Base-by-base conservation (phyloP, 2,888 invertebrate genomes). In the Drosophila formosana region DNA sequence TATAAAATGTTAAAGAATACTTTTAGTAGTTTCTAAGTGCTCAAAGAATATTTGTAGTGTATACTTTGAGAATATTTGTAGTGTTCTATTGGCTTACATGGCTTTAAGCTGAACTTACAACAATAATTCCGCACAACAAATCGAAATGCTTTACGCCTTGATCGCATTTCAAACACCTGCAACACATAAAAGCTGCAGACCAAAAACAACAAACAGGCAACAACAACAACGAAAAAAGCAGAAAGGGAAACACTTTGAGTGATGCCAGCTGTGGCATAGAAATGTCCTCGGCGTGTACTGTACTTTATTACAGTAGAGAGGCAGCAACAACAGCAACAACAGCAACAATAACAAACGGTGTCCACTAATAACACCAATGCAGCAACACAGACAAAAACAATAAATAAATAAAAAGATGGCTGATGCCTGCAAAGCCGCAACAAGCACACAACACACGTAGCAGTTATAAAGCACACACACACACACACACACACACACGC, bases 381-480 rank as follows among this genome's bases (percentile, higher is more conserved):
- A 81, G 86, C 74, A 83, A 73, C 81, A 83, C 83, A 83, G 83
- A 83, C 83, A 83, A 83, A 83, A 83, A 83, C 86, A 86, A 83
- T 83, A 83, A 83, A 83, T 86, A 83, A 83, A 83, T 83, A 83
- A 83, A 86, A 86, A 83, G 83, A 83, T 83, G 86, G 74, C 79
- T 79, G 82, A 85, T 85, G 83, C 83, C 72, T 72, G 83, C 79
- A 86, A 83, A 86, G 83, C 83, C 83, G 73, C 86, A 83, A 72
- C 67, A 73, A 76, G 75, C 76, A 56, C 56, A 68, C 75, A 75
- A 61, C 79, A 78, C 76, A 80, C 82, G 81, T 78, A 78, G 76
- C 76, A 80, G 84, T 66, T 82, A 74, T 81, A 82, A 82, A 83
- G 60, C 75, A 69, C 45, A 75, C 64, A 66, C 60, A 69, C 11